Evolutionary conservation across 2,888 invertebrate genomes (phyloP).

Genomic region (Napeogenes sylphis): DNA sequence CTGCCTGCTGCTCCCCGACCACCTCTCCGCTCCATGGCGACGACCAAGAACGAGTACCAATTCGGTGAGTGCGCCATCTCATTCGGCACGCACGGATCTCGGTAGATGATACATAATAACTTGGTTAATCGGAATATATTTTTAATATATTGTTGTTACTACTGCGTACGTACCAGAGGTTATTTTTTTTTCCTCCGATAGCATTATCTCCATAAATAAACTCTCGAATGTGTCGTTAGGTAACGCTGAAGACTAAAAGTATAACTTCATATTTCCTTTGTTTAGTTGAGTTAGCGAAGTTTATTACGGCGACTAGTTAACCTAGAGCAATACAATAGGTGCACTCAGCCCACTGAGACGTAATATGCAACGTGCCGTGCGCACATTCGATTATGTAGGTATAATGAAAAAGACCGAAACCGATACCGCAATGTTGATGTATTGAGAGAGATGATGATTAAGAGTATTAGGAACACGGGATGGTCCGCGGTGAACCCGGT

Average conservation of each 20-base stretch:
- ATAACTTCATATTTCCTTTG: slow-evolving; percentile 4
- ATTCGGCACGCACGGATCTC: slow-evolving; percentile 4
- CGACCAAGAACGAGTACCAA: slow-evolving; percentile 59
- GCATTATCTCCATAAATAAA: too few species aligned
- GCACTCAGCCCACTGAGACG: not conserved
- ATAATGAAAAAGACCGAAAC: too few species aligned
- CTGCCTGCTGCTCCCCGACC: slow-evolving; percentile 19
- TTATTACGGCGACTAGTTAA: not conserved
- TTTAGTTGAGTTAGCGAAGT: not conserved
- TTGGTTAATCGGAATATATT: too few species aligned
- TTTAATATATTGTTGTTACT: too few species aligned
- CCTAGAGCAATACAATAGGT: slow-evolving; percentile 5
- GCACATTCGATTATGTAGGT: not conserved
- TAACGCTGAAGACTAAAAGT: not conserved
- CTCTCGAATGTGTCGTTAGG: not conserved
- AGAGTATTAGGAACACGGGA: not conserved
- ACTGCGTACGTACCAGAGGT: too few species aligned
- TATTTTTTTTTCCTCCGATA: too few species aligned
- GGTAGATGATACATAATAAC: slow-evolving; percentile 1
- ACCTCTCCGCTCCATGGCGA: slow-evolving; percentile 39
- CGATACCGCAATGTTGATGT: too few species aligned
- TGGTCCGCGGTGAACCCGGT: not conserved
- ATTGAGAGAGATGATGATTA: too few species aligned
- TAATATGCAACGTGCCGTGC: slow-evolving; percentile 10
- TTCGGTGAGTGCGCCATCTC: slow-evolving; percentile 53